Evolutionary conservation across 2,797 vertebrate species (phyloP).

Genomic region (Sebastes trivittatus): DNA sequence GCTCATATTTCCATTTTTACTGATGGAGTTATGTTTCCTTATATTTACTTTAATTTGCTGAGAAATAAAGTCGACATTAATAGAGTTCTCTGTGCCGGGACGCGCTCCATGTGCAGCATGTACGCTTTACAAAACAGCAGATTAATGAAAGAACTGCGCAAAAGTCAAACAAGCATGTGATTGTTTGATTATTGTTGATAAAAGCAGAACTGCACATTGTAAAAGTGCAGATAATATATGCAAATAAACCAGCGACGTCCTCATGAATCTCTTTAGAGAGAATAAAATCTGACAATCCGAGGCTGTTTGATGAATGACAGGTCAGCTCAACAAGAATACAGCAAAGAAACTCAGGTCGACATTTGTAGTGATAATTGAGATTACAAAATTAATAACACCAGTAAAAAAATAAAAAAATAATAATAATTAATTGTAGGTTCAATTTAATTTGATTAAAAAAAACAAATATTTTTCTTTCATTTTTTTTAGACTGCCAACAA

Average conservation of each 20-base stretch:
- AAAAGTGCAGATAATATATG: conserved; percentile 43
- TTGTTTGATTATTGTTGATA: conserved; percentile 32
- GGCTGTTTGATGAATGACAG: conserved; percentile 52
- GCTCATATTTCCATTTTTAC: neutral
- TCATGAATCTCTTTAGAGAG: conserved; percentile 21
- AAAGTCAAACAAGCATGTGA: conserved; percentile 25
- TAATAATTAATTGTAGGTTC: neutral
- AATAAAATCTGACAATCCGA: conserved; percentile 40
- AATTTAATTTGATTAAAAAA: neutral
- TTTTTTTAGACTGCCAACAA: neutral
- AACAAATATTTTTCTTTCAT: neutral
- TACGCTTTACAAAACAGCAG: neutral
- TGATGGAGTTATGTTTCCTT: neutral
- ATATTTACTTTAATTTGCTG: conserved; percentile 5
- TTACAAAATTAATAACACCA: neutral
- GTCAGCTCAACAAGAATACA: conserved; percentile 7
- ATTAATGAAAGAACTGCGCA: conserved; percentile 20
- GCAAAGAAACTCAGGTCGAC: neutral
- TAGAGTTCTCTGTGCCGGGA: neutral
- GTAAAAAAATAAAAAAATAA: neutral
- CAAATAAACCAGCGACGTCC: conserved; percentile 22
- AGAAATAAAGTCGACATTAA: conserved; percentile 19
- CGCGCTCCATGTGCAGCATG: conserved; percentile 14
- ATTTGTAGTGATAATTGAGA: neutral
- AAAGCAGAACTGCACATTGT: conserved; percentile 12